phyloP scores from a whole-genome alignment of 1,140 invertebrate species.

The Meloidogyne exigua region DNA sequence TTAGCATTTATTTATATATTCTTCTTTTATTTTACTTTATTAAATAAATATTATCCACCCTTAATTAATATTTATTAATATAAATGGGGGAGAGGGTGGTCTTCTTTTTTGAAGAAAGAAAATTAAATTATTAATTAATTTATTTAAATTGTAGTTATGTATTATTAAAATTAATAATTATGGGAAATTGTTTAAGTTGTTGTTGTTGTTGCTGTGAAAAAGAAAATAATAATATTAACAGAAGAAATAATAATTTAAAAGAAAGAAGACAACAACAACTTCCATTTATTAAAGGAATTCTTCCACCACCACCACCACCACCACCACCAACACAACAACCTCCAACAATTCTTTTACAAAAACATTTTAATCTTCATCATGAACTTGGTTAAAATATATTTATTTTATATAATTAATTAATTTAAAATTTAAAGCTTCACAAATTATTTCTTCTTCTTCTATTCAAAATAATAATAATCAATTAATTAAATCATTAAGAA shows the following conservation, averaged over 20 bases:
- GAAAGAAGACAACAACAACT: neutral
- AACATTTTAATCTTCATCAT: neutral
- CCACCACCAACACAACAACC: neutral
- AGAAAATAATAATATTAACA: neutral
- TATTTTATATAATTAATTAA: neutral
- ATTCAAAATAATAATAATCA: no score
- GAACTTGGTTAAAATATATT: neutral
- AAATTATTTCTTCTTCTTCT: neutral
- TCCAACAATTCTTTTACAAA: conserved; percentile 12
- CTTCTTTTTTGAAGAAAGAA: no score
- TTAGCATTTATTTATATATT: no score
- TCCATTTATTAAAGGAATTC: neutral
- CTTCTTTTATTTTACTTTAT: no score
- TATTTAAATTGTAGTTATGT: no score
- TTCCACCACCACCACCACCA: neutral
- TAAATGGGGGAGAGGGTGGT: no score
- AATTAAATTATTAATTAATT: no score
- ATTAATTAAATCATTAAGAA: neutral
- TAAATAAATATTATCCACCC: no score
- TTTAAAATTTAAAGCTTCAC: neutral
- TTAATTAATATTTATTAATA: no score
- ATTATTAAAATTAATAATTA: neutral
- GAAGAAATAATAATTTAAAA: conserved; percentile 5
- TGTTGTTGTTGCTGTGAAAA: conserved; percentile 7
- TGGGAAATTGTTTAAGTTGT: conserved; percentile 11